Evolutionary conservation across 2,797 vertebrate species (phyloP).

Genomic region (Vespertilio murinus): DNA sequence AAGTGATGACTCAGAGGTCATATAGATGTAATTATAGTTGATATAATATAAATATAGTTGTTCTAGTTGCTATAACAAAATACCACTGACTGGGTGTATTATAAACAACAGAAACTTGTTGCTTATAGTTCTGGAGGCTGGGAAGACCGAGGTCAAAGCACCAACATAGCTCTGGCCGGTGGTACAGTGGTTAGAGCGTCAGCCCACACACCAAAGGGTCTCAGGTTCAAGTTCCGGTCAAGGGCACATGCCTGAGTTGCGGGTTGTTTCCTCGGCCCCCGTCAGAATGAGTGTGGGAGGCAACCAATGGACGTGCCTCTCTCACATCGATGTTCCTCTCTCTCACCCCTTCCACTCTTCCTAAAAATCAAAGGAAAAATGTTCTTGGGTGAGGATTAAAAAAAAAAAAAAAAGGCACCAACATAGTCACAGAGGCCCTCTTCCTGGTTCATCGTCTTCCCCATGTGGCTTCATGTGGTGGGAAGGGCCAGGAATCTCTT

Average conservation of each 20-base stretch:
- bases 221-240: not conserved
- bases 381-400: not conserved
- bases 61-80: conserved; percentile 25
- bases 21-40: conserved; percentile 34
- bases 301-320: not conserved
- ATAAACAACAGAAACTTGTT: conserved; percentile 27
- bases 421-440: not conserved
- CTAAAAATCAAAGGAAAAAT: not conserved
- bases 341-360: not conserved
- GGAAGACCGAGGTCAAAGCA: conserved; percentile 4
- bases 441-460: not conserved
- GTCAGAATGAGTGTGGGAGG: not conserved
- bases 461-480: not conserved
- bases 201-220: not conserved
- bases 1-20: conserved; percentile 19
- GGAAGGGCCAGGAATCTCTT: not conserved
- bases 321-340: not conserved
- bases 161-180: not conserved
- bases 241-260: not conserved
- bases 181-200: not conserved
- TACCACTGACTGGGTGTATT: not conserved
- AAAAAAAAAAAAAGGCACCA: conserved; percentile 4
- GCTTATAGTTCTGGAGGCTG: not conserved
- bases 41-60: conserved; percentile 3
- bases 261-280: not conserved